Base-by-base conservation (phyloP, 2,888 invertebrate species). In the Monoplex corrugatus region DNA sequence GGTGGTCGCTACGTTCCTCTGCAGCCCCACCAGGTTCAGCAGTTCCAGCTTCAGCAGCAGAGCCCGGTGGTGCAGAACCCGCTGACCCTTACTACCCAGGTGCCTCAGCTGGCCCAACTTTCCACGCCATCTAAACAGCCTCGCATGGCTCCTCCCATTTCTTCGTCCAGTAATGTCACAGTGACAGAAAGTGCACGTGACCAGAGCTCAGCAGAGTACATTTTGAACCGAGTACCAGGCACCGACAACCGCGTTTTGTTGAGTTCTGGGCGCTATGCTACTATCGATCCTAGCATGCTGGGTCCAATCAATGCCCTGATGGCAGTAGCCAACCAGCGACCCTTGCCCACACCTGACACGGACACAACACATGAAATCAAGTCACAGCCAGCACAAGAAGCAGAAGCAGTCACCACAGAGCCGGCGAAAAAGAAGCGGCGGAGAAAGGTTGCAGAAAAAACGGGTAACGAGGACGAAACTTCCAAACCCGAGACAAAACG, bases 321-420 rank as follows among this genome's bases (percentile, higher is more conserved):
- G 88, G 88, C 88, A 5, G 88, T 88, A 32, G 88, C 88, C 72
- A 88, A 83, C n/a, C 88, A 88, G 83, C 63, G 88, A 19, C 83
- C 83, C 40, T 35, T 83, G 68, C 88, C 88, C 19, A 83, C 83
- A 1, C 88, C 83, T 0, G 88, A 83, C 5, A 32, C 80, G 8
- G 88, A 88, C 16, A 80, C 19, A 13, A 28, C 80, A 6, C 35
- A 23, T 5, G 68, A 57, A n/a, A 80, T 50, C 40, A 57, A 32
- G 38, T 6, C 80, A 28, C 75, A 50, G n/a, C 16, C 80, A 45
- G 23, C 68, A 1, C 40, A 43, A 19, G 43, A 32, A 5, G 32
- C 3, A 63, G 16, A 44, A 38, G 2, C 78, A 16, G 32, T 40
- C 35, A 10, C 78, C 10, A 28, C 82, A 3, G 78, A 75, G 45